Evolutionary conservation across 2,113 vertebrate species (phyloP), one percentile per base, ranked within the genome.

Genomic region (Oriolus oriolus): DNA sequence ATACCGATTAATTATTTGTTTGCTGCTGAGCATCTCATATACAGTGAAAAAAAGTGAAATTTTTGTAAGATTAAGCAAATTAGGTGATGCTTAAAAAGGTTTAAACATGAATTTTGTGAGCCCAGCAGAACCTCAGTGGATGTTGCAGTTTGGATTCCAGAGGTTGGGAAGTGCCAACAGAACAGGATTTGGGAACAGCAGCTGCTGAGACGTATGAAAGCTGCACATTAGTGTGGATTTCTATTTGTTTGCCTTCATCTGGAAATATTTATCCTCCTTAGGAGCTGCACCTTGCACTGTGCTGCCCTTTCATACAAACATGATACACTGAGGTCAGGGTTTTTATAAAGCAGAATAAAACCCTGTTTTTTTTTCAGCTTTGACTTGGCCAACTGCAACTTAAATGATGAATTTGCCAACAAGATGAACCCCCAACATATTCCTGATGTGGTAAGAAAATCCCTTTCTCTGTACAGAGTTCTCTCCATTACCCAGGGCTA

Each of bases 381-480:
- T 18, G 99, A 99, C 97, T 98, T 99, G 96, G 99, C 98, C 30
- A 99, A 99, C 93, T 98, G 99, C 94, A 99, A 99, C 91, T 74
- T 99, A 92, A 99, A 99, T 37, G 99, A 99, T 17, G 99, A 99
- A 53, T 97, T 98, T 97, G 98, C 99, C 95, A 99, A 99, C 94
- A 99, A 99, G 98, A 99, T 99, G 98, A 99, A 99, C 89, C 98
- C 98, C 4, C 98, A 99, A 31, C 96, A 93, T 70, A 79, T 99
- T 70, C 99, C 99, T 94, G 99, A 99, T 61, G 99, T 99, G 99
- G 99, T 99, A 98, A 98, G 98, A 26, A 57, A 76, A 5, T 78
- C 49, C 57, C 30, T 71, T 42, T 52, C 23, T 70, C 13, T 82
- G 8, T 12, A 5, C 28, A 9, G 10, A 57, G 24, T 14, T 44